These are phyloP conservation scores for Araneus ventricosus DNA, from an alignment of 1,140 invertebrate species.

Conservation along the genomic window DNA sequence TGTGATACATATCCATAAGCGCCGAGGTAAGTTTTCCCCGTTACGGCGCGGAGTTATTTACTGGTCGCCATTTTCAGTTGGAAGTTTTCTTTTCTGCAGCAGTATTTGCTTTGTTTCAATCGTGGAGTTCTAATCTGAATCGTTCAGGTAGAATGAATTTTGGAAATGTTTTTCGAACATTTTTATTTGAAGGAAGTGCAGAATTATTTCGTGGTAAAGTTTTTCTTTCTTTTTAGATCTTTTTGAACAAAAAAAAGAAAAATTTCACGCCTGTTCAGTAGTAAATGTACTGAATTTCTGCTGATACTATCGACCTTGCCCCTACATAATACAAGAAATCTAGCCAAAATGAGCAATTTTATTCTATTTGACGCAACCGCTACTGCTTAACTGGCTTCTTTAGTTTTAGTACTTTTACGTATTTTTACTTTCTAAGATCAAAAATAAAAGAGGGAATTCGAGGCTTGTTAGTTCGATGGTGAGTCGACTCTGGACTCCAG, in stretches of 20 bases:
- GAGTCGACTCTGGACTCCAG: too few species aligned
- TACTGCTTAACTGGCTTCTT: too few species aligned
- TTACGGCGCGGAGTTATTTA: slow-evolving; percentile 39
- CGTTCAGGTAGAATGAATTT: slow-evolving; percentile 40
- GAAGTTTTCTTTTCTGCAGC: slow-evolving; percentile 4
- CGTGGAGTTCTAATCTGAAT: slow-evolving; percentile 31
- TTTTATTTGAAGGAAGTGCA: slow-evolving; percentile 4
- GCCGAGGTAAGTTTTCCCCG: slow-evolving; percentile 38
- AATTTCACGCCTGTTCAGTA: too few species aligned
- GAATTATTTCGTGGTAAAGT: slow-evolving; percentile 1
- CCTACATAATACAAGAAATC: too few species aligned
- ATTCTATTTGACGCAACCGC: too few species aligned
- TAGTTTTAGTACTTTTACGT: too few species aligned
- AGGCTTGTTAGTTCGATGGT: too few species aligned
- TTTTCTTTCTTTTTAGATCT: not conserved
- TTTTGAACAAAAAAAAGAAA: not conserved
- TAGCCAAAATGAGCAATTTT: too few species aligned
- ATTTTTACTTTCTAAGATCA: too few species aligned
- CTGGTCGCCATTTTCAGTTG: slow-evolving; percentile 22
- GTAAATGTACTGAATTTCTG: too few species aligned
- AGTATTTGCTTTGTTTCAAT: slow-evolving; percentile 28
- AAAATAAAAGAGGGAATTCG: too few species aligned
- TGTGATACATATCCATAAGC: slow-evolving; percentile 62
- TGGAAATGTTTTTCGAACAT: slow-evolving; percentile 29
- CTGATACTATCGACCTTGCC: too few species aligned